A percentile compares a stretch with the other conserved stretches of the same genome.
Evolutionary conservation across 2,888 invertebrate species (phyloP).

Genomic region (Tenthredo distinguenda): DNA sequence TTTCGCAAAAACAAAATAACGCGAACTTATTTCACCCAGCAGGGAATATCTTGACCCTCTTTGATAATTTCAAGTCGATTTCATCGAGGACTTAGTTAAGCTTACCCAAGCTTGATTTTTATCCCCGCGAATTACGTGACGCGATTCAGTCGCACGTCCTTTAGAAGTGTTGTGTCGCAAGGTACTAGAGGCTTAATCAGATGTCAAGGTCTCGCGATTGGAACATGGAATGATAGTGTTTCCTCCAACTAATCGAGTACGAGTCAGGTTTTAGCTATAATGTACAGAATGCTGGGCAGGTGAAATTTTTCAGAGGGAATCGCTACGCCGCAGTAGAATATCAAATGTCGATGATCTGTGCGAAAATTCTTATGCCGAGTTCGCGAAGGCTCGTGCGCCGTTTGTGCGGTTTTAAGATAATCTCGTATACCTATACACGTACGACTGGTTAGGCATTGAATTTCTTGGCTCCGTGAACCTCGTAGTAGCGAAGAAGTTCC

Average conservation of each 20-base stretch:
- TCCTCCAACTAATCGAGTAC: neutral
- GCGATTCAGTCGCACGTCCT: neutral
- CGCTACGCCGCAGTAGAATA: constrained; percentile 15
- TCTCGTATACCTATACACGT: neutral
- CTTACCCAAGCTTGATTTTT: constrained; percentile 30
- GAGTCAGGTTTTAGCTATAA: neutral
- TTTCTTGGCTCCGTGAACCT: constrained; percentile 20
- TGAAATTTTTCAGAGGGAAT: neutral
- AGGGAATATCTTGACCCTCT: constrained; percentile 1
- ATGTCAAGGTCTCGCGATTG: neutral
- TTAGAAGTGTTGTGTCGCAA: neutral
- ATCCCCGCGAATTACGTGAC: constrained; percentile 23
- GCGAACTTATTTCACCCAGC: neutral
- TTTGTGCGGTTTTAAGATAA: constrained; percentile 37
- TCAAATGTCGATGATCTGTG: constrained; percentile 34
- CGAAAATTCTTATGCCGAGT: constrained; percentile 17
- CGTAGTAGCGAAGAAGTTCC: neutral
- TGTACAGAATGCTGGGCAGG: neutral
- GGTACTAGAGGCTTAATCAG: neutral
- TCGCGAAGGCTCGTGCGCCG: constrained; percentile 41
- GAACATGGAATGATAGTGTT: neutral
- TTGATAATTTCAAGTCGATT: neutral
- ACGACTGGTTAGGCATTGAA: constrained; percentile 35
- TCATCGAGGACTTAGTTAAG: constrained; percentile 2
- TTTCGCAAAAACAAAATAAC: neutral